phyloP scores from a whole-genome alignment of 2,888 invertebrate genomes.

The Platynereis dumerilii region DNA sequence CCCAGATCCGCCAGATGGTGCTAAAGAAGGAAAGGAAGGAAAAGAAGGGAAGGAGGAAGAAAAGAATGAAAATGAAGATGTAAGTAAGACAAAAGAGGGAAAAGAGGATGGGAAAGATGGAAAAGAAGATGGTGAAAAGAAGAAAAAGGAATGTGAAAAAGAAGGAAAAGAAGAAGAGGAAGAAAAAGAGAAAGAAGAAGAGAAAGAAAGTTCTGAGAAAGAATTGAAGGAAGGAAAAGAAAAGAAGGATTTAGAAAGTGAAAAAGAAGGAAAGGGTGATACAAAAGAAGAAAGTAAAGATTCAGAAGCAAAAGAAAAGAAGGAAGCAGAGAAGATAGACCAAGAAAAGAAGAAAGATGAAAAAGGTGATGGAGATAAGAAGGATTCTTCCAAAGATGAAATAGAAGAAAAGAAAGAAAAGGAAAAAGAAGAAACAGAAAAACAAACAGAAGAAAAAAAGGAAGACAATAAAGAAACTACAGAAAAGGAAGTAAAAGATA shows the following conservation, averaged over 20 bases:
- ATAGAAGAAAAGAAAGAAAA: conserved; percentile 14
- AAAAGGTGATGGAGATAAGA: neutral
- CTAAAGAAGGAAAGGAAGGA: conserved; percentile 17
- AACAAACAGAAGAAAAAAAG: conserved; percentile 26
- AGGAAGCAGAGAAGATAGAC: neutral
- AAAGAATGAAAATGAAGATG: neutral
- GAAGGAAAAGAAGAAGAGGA: conserved; percentile 11
- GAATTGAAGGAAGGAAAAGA: conserved; percentile 59
- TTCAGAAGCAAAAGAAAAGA: neutral
- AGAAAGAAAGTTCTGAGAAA: conserved; percentile 3
- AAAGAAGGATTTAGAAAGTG: conserved; percentile 63
- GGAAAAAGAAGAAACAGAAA: conserved; percentile 44
- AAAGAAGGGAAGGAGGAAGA: conserved; percentile 41
- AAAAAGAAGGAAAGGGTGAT: conserved; percentile 45
- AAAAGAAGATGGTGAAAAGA: conserved; percentile 8
- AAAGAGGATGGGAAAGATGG: conserved; percentile 22
- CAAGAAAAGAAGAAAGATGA: conserved; percentile 8
- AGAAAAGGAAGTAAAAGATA: conserved; percentile 33
- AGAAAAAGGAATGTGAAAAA: conserved; percentile 1
- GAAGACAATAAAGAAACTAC: conserved; percentile 29
- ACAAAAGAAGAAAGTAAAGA: conserved; percentile 38
- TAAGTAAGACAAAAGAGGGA: conserved; percentile 2
- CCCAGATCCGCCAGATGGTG: conserved; percentile 30
- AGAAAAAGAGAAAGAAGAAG: neutral
- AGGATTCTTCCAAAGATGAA: conserved; percentile 66